Conservation (phyloP, 2,888 invertebrate species). For the Drosophila borealis region DNA sequence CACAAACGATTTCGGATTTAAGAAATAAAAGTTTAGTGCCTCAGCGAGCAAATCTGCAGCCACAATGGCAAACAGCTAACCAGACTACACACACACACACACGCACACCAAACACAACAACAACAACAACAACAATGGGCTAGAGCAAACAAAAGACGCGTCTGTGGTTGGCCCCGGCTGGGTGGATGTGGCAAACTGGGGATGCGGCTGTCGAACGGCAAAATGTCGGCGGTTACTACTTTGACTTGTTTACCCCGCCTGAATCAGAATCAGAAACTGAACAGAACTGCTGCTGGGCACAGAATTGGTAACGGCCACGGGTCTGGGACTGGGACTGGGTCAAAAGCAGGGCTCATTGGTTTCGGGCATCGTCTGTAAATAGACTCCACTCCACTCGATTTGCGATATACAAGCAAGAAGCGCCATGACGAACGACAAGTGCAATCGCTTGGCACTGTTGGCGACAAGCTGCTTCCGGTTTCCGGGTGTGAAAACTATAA, state of each 20-base stretch:
- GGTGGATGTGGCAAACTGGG: conserved; percentile 21
- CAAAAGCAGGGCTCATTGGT: conserved; percentile 71
- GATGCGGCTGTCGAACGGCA: conserved; percentile 59
- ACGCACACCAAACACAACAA: conserved; percentile 19
- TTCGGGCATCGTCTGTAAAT: conserved; percentile 64
- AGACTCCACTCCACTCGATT: conserved; percentile 52
- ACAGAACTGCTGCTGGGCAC: conserved; percentile 21
- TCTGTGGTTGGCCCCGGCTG: conserved; percentile 65
- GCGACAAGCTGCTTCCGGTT: conserved; percentile 35
- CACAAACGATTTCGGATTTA: conserved; percentile 79
- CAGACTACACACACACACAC: conserved; percentile 44
- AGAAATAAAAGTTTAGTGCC: conserved; percentile 80
- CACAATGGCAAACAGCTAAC: conserved; percentile 70
- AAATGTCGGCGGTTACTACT: conserved; percentile 71
- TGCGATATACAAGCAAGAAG: conserved; percentile 41
- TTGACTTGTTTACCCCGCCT: conserved; percentile 67
- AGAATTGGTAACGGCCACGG: conserved; percentile 4
- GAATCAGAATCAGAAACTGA: conserved; percentile 8
- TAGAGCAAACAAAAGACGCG: conserved; percentile 81
- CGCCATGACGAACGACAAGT: conserved; percentile 52
- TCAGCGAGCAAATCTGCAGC: conserved; percentile 76
- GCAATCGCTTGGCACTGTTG: conserved; percentile 47
- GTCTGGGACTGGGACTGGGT: conserved; percentile 6
- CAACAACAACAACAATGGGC: conserved; percentile 46
- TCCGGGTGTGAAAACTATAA: conserved; percentile 43